These are phyloP conservation scores for Melanotaenia pygmaea DNA, from an alignment of 2,797 vertebrate species.

Conservation along the genomic window DNA sequence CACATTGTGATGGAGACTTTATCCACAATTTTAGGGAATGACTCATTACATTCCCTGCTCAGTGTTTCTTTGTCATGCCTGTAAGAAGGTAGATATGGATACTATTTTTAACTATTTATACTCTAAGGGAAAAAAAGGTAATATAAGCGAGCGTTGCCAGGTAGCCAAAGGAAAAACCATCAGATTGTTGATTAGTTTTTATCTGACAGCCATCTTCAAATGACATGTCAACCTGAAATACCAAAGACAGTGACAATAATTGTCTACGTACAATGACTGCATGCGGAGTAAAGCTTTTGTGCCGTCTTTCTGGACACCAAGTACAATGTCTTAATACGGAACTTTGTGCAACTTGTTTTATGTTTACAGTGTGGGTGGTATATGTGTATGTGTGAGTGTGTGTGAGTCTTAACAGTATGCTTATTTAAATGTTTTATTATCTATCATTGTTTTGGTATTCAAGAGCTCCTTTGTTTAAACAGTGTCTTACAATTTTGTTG, in stretches of 20 bases:
- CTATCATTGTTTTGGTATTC: background rate
- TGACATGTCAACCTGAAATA: background rate
- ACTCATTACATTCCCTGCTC: slow-evolving; percentile 42
- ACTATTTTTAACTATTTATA: background rate
- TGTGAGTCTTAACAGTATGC: background rate
- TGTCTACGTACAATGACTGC: too few species aligned
- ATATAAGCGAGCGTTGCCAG: background rate
- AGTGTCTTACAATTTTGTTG: too few species aligned
- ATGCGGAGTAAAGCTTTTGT: background rate
- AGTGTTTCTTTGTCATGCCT: slow-evolving; percentile 17
- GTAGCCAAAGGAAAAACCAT: background rate
- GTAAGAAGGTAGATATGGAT: slow-evolving; percentile 19
- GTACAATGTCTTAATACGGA: background rate
- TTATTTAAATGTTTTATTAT: background rate
- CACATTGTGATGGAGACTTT: slow-evolving; percentile 46
- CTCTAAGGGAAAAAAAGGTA: background rate
- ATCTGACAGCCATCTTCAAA: background rate
- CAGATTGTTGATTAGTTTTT: background rate
- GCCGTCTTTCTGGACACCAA: background rate
- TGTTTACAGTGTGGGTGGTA: background rate
- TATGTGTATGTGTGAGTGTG: background rate
- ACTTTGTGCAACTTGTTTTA: background rate
- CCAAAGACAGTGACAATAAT: too few species aligned
- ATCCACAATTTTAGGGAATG: slow-evolving; percentile 43
- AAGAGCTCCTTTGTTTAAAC: too few species aligned